Conservation (phyloP, 53 echinoderm and acorn worm genomes). For the Pentamera pediparva region DNA sequence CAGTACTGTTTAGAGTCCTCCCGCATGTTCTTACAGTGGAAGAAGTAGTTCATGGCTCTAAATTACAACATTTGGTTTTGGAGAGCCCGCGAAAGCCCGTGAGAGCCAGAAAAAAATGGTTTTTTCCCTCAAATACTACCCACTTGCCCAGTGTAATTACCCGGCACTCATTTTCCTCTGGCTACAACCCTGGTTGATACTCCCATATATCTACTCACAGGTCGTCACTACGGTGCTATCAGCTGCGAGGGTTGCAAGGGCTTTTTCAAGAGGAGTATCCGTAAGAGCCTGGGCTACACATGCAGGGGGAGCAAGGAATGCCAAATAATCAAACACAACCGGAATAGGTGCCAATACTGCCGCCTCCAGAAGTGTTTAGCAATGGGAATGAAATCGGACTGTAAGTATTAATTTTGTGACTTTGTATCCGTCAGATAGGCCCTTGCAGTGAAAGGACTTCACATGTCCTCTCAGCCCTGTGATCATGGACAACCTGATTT, state of each 20-base stretch:
- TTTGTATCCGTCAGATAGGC: neutral
- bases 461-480: too few species aligned
- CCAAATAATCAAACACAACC: conserved; percentile 95
- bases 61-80: too few species aligned
- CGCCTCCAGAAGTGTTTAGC: conserved; percentile 94
- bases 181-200: too few species aligned
- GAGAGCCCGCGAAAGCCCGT: too few species aligned
- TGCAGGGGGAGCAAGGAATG: conserved; percentile 98
- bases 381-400: conserved; percentile 99
- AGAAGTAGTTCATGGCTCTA: too few species aligned
- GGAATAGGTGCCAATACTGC: conserved; percentile 98
- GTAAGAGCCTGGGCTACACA: conserved; percentile 90
- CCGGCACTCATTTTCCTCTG: neutral
- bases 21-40: too few species aligned
- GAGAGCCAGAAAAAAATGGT: too few species aligned
- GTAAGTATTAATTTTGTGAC: conserved; percentile 64
- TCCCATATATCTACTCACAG: conserved; percentile 44
- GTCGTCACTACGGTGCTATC: conserved; percentile 98
- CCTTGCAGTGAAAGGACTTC: too few species aligned
- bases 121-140: neutral
- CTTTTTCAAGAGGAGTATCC: conserved; percentile 97
- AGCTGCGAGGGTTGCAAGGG: conserved; percentile 99
- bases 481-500: too few species aligned
- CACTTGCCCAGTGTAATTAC: neutral
- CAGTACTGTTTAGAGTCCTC: too few species aligned